Evolutionary conservation across 2,113 vertebrate species (phyloP).

Genomic region (Colaptes auratus): DNA sequence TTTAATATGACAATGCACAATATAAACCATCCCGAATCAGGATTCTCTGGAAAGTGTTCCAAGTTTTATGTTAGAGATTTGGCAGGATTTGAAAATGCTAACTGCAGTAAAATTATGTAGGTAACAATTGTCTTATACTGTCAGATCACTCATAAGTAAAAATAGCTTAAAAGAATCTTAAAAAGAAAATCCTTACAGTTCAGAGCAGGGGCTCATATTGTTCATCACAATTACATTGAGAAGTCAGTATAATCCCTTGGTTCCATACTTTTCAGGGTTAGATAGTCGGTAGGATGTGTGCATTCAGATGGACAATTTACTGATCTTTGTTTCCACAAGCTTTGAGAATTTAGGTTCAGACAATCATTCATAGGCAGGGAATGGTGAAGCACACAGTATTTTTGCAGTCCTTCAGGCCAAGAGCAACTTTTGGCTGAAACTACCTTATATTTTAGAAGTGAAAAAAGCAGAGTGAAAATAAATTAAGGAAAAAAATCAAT

Average conservation of each 20-base stretch:
- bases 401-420: neutral
- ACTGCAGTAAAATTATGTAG: neutral
- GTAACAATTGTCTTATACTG: neutral
- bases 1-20: neutral
- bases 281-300: neutral
- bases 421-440: neutral
- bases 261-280: neutral
- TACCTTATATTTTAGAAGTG: neutral
- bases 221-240: neutral
- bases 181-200: neutral
- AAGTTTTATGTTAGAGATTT: neutral
- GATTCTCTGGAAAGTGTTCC: neutral
- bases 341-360: neutral
- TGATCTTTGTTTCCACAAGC: neutral
- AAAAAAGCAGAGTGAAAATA: neutral
- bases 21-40: neutral
- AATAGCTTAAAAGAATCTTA: conserved; percentile 5
- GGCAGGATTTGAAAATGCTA: conserved; percentile 4
- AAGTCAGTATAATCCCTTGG: neutral
- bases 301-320: neutral
- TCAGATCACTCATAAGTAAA: conserved; percentile 36
- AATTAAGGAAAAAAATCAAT: neutral
- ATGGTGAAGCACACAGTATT: neutral
- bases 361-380: neutral
- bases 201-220: neutral